Conservation (phyloP, 2,888 invertebrate species). For the Eulithis testata region DNA sequence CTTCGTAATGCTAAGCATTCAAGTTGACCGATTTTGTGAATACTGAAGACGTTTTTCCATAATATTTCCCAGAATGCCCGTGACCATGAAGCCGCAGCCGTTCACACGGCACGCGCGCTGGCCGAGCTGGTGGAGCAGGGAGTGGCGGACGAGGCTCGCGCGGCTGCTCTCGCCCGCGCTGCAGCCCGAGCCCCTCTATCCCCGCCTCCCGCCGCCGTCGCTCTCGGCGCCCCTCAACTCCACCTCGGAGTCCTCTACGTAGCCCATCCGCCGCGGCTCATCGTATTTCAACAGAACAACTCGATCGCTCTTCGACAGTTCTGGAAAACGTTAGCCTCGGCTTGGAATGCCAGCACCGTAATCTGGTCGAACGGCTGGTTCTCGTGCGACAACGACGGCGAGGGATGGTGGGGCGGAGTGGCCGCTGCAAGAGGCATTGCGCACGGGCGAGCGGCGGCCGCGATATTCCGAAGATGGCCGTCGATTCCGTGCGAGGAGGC, state of each 20-base stretch:
- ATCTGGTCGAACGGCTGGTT: slow-evolving; percentile 81
- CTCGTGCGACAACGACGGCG: slow-evolving; percentile 67
- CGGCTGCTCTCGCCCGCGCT: slow-evolving; percentile 72
- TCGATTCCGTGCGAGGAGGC: slow-evolving; percentile 90
- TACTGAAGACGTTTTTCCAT: neutral
- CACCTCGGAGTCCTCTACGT: slow-evolving; percentile 79
- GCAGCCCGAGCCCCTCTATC: slow-evolving; percentile 71
- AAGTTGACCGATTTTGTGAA: no score
- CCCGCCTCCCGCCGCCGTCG: slow-evolving; percentile 75
- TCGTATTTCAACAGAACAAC: slow-evolving; percentile 79
- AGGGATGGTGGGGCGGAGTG: slow-evolving; percentile 78
- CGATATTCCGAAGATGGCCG: slow-evolving; percentile 85
- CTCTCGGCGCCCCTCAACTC: slow-evolving; percentile 79
- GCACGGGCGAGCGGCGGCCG: slow-evolving; percentile 83
- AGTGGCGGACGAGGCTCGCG: slow-evolving; percentile 70
- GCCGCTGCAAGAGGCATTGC: slow-evolving; percentile 75
- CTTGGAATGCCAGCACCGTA: slow-evolving; percentile 77
- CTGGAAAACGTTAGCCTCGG: slow-evolving; percentile 81
- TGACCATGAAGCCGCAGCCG: slow-evolving; percentile 74
- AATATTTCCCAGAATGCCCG: slow-evolving; percentile 63
- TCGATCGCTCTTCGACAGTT: slow-evolving; percentile 80
- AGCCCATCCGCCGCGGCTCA: slow-evolving; percentile 66
- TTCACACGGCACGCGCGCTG: slow-evolving; percentile 75
- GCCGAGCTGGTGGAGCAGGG: slow-evolving; percentile 76
- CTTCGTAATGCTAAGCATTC: no score